A percentile compares a stretch with the other conserved stretches of the same genome.
phyloP scores from a whole-genome alignment of 2,888 invertebrate species.

The Mythimna ferrago region DNA sequence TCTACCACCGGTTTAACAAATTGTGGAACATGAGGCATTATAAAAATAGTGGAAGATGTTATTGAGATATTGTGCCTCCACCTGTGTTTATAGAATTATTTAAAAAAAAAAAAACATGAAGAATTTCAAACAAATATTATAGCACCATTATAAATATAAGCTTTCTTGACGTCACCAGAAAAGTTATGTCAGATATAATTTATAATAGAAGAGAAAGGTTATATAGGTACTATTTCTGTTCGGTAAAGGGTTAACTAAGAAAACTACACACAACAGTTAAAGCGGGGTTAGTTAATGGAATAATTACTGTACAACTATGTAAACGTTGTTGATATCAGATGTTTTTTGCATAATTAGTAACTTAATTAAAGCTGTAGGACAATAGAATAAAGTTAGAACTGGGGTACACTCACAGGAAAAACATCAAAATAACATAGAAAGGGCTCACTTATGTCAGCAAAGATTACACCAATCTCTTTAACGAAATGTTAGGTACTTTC shows the following conservation, averaged over 20 bases:
- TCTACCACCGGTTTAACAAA: too few species aligned
- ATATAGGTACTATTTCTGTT: not conserved
- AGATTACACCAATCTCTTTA: too few species aligned
- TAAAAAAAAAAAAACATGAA: not conserved
- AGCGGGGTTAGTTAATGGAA: conserved; percentile 58
- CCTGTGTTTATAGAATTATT: not conserved
- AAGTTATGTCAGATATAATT: too few species aligned
- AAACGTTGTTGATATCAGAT: not conserved
- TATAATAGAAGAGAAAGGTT: too few species aligned
- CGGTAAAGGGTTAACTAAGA: conserved; percentile 10
- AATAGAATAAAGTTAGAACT: conserved; percentile 31
- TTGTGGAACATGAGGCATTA: not conserved
- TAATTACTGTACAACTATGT: conserved; percentile 8
- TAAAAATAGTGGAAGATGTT: too few species aligned
- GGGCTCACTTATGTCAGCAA: too few species aligned
- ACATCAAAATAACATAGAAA: not conserved
- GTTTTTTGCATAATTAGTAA: conserved; percentile 22
- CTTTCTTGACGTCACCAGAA: too few species aligned
- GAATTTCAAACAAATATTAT: too few species aligned
- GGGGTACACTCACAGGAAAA: conserved; percentile 19
- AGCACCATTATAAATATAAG: too few species aligned
- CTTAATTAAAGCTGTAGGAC: conserved; percentile 20
- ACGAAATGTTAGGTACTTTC: too few species aligned
- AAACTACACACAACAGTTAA: conserved; percentile 66
- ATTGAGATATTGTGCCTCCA: conserved; percentile 32